phyloP scores from a whole-genome alignment of 1,140 invertebrate species.

The Musca domestica region DNA sequence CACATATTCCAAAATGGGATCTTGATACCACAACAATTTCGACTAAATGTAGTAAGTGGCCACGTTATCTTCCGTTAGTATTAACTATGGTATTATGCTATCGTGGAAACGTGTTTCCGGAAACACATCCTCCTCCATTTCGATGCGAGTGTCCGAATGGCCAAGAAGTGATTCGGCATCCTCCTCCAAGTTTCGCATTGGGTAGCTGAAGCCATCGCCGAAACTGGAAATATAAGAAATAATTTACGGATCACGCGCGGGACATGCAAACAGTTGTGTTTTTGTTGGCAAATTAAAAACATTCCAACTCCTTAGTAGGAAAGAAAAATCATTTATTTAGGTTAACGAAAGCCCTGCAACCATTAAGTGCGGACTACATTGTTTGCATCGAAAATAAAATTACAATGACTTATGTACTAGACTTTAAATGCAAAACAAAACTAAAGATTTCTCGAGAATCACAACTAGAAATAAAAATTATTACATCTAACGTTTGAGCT shows the following conservation, averaged over 20 bases:
- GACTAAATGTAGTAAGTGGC: constrained; percentile 49
- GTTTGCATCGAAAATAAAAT: too few relatives aligned
- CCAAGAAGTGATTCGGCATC: constrained; percentile 76
- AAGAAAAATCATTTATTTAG: constrained; percentile 11
- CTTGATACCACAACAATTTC: constrained; percentile 3
- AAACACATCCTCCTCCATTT: constrained; percentile 50
- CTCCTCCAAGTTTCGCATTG: constrained; percentile 74
- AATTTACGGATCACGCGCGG: background rate
- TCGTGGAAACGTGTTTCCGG: constrained; percentile 46
- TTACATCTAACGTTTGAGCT: too few relatives aligned
- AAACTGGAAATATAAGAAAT: constrained; percentile 60
- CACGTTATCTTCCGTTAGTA: constrained; percentile 49
- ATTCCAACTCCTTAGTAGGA: constrained; percentile 25
- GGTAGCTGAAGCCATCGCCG: constrained; percentile 83
- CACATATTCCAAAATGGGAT: too few relatives aligned
- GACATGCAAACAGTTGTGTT: background rate
- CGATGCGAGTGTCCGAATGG: constrained; percentile 58
- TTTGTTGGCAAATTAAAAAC: constrained; percentile 44
- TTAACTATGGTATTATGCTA: constrained; percentile 48
- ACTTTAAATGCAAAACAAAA: too few relatives aligned
- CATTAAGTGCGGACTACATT: too few relatives aligned
- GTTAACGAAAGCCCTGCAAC: background rate
- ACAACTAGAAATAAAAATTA: too few relatives aligned
- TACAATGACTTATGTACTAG: too few relatives aligned
- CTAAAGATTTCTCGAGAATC: too few relatives aligned